A percentile compares a stretch with the other conserved stretches of the same genome.
Evolutionary conservation across 30 jellyfish, hydroid and myxozoan species (phyloP).

Genomic region (Nemopilema nomurai): DNA sequence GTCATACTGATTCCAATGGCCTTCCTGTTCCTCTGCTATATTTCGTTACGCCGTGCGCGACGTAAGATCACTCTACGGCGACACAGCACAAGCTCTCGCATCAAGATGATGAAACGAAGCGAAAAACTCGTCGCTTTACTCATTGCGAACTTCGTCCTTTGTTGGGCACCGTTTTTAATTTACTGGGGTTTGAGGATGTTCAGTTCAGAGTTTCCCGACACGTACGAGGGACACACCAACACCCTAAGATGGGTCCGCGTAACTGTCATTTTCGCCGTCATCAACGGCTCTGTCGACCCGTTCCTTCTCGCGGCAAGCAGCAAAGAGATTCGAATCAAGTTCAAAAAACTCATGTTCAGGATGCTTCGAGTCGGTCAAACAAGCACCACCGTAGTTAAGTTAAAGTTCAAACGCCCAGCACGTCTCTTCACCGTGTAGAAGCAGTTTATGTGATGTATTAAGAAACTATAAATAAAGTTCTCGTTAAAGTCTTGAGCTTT

Average conservation of each 20-base stretch:
- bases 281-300: conserved; percentile 59
- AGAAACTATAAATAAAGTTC: too few relatives aligned
- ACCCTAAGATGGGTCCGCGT: conserved; percentile 55
- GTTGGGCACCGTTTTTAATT: conserved; percentile 70
- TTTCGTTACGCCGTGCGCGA: conserved; percentile 44
- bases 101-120: conserved; percentile 55
- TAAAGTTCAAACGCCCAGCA: conserved; percentile 12
- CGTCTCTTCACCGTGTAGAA: conserved; percentile 12
- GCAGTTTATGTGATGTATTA: neutral
- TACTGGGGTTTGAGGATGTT: conserved; percentile 66
- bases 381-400: conserved; percentile 31
- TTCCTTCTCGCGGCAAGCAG: conserved; percentile 57
- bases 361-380: conserved; percentile 29
- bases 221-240: conserved; percentile 52
- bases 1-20: conserved; percentile 35
- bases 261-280: conserved; percentile 45
- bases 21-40: conserved; percentile 35
- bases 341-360: conserved; percentile 23
- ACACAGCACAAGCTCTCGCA: conserved; percentile 22
- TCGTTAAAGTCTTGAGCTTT: too few relatives aligned
- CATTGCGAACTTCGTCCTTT: conserved; percentile 47
- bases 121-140: conserved; percentile 54
- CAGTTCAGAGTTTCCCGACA: conserved; percentile 47
- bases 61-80: conserved; percentile 11
- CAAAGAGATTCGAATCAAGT: conserved; percentile 36